Percentiles rank a stretch among this genome's conserved stretches.
phyloP scores from a whole-genome alignment of 2,797 vertebrate genomes.

The Synaphobranchus kaupii region DNA sequence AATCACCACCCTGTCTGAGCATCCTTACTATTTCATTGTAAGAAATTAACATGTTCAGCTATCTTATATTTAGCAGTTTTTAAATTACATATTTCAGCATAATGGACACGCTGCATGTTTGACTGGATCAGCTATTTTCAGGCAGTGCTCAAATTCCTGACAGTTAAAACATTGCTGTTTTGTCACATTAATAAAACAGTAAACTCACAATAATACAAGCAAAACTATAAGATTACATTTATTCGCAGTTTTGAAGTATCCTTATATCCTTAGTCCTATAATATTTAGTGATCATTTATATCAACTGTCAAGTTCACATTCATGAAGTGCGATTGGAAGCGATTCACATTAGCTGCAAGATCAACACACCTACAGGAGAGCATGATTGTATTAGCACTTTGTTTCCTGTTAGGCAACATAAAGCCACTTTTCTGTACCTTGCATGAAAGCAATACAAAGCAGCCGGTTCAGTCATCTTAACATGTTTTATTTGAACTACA shows the following conservation, averaged over 20 bases:
- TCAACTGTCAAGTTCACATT: background rate
- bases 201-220: background rate
- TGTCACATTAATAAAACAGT: background rate
- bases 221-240: too few relatives aligned
- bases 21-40: background rate
- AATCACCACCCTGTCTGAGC: background rate
- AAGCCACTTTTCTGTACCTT: background rate
- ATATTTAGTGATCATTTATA: background rate
- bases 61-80: background rate
- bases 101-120: background rate
- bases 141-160: background rate
- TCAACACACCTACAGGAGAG: background rate
- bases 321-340: background rate
- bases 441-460: background rate
- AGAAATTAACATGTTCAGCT: background rate
- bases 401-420: background rate
- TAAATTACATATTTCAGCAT: background rate
- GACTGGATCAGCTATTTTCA: background rate
- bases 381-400: background rate
- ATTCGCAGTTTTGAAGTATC: too few relatives aligned
- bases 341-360: background rate
- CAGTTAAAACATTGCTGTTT: background rate
- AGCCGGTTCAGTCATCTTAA: background rate
- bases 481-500: background rate
- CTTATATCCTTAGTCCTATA: background rate